phyloP scores from a whole-genome alignment of 2,113 vertebrate genomes.

The Ophiodon elongatus region DNA sequence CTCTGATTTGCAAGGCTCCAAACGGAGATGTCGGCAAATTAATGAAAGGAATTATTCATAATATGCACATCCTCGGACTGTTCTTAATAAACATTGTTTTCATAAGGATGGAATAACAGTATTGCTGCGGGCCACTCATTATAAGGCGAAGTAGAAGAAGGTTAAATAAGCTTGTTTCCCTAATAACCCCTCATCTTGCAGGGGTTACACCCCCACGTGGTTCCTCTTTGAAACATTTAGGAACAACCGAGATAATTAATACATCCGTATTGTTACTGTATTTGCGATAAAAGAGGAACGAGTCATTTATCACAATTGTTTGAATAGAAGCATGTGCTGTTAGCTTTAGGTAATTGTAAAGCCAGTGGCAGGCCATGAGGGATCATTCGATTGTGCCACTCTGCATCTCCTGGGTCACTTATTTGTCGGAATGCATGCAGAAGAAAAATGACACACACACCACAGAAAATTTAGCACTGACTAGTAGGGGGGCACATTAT shows the following conservation, averaged over 20 bases:
- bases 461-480: constrained; percentile 21
- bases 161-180: constrained; percentile 84
- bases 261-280: constrained; percentile 29
- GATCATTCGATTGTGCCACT: constrained; percentile 66
- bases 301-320: constrained; percentile 41
- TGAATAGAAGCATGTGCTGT: constrained; percentile 39
- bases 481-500: constrained; percentile 5
- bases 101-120: constrained; percentile 83
- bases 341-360: constrained; percentile 56
- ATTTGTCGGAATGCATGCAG: constrained; percentile 26
- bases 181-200: constrained; percentile 81
- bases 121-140: constrained; percentile 83
- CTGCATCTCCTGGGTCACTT: constrained; percentile 39
- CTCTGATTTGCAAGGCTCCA: constrained; percentile 80
- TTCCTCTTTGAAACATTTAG: constrained; percentile 58
- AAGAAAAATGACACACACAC: constrained; percentile 31
- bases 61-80: constrained; percentile 82
- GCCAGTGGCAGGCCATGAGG: constrained; percentile 26
- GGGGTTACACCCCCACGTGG: constrained; percentile 68
- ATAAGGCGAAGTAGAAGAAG: constrained; percentile 74
- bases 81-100: constrained; percentile 86
- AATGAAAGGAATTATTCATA: constrained; percentile 87
- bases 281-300: constrained; percentile 5
- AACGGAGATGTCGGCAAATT: constrained; percentile 84
- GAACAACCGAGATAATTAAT: constrained; percentile 41